Evolutionary conservation across 37 sponge, comb jelly and placozoan genomes (phyloP).

Genomic region (Aphrocallistes beatrix): DNA sequence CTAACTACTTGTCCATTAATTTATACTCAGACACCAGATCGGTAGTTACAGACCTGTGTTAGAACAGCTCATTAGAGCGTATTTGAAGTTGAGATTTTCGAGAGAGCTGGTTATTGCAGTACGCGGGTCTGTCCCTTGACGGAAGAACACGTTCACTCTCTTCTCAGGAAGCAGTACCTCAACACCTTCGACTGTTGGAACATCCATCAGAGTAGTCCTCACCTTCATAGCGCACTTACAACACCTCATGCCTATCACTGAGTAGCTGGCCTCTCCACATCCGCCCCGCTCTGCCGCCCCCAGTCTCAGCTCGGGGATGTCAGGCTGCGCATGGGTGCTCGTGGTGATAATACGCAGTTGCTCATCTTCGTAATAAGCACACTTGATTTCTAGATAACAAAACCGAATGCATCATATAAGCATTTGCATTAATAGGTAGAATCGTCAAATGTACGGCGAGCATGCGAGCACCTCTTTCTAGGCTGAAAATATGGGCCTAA

Average conservation of each 20-base stretch:
- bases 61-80: not conserved
- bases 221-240: constrained; percentile 4
- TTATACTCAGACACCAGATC: too few species aligned
- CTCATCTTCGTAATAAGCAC: not conserved
- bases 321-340: not conserved
- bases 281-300: not conserved
- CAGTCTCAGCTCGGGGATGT: not conserved
- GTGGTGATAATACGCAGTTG: not conserved
- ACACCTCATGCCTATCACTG: not conserved
- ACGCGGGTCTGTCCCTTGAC: not conserved
- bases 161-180: not conserved
- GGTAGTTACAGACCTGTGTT: not conserved
- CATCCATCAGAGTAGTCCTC: not conserved
- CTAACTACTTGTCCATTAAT: too few species aligned
- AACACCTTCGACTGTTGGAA: not conserved
- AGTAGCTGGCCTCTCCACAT: not conserved
- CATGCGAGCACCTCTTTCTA: too few species aligned
- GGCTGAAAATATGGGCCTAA: too few species aligned
- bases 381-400: too few species aligned
- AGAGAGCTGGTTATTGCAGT: not conserved
- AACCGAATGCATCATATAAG: too few species aligned
- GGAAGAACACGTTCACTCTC: not conserved
- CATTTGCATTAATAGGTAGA: too few species aligned
- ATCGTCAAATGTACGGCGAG: too few species aligned
- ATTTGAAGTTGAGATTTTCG: not conserved